Conservation (phyloP, 2,113 vertebrate species). For the Oreochromis aureus region DNA sequence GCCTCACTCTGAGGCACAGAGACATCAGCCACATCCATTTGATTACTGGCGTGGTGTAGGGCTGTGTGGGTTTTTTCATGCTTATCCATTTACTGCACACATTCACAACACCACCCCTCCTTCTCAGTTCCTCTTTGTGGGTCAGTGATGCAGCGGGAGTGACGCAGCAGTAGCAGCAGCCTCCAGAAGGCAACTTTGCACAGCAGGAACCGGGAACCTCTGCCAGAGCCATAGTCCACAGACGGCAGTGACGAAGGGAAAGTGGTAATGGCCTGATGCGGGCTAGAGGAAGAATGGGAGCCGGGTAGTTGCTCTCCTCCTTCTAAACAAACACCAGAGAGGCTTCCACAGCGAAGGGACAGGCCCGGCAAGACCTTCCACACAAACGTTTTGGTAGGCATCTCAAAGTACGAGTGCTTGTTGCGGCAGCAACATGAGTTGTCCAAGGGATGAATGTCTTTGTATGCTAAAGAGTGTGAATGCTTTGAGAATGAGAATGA, state of each 20-base stretch:
- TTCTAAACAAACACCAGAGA: conserved; percentile 38
- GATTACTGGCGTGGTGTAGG: conserved; percentile 24
- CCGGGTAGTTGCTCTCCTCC: conserved; percentile 6
- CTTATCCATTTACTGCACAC: conserved; percentile 47
- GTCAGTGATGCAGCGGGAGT: conserved; percentile 64
- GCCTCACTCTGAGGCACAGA: conserved; percentile 29
- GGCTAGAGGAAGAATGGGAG: conserved; percentile 25
- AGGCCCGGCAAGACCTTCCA: conserved; percentile 29
- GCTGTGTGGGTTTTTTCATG: conserved; percentile 34
- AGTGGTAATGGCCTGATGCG: conserved; percentile 23
- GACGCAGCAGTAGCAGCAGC: conserved; percentile 62
- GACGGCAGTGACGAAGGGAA: conserved; percentile 5
- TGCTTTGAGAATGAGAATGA: conserved; percentile 15
- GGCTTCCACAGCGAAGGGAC: conserved; percentile 23
- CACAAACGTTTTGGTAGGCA: conserved; percentile 49
- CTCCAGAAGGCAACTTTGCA: conserved; percentile 49
- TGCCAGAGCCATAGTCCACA: conserved; percentile 25
- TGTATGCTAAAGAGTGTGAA: conserved; percentile 26
- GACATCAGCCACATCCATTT: conserved; percentile 37
- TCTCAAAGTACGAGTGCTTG: conserved; percentile 34
- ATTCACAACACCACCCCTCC: conserved; percentile 47
- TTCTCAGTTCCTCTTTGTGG: conserved; percentile 52
- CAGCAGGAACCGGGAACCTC: conserved; percentile 41
- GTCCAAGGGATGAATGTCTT: conserved; percentile 7
- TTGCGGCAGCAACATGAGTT: conserved; percentile 1